Base-by-base conservation (phyloP, 2,797 vertebrate genomes). In the Poeciliopsis paucimaculata region DNA sequence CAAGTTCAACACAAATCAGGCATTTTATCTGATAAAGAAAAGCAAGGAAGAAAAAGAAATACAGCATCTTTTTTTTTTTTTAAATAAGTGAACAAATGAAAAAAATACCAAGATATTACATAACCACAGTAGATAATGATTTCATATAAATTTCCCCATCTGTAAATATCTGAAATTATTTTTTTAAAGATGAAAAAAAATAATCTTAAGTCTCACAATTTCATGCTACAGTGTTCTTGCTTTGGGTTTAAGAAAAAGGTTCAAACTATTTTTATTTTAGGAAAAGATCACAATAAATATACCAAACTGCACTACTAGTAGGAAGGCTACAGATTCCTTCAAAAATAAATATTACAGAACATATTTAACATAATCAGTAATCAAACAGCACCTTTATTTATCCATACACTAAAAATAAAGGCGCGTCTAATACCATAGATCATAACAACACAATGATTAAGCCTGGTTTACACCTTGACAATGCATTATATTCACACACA, bases 201-300 rank as follows among this genome's bases (percentile, higher is more conserved):
- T 55, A 77, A 77, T 36, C 16, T 46, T 43, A 75, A 31, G 68
- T n/a, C 18, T 80, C 82, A 84, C 57, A 71, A 34, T 28, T 75
- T 72, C 12, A 34, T 92, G 93, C 91, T 92, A 91, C 91, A 87
- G 34, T 72, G 78, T 80, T 82, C 75, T 78, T 86, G 86, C 77
- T 80, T 11, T 26, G 76, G 84, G 73, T 89, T 51, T 51, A 18
- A 57, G 78, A 41, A 73, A 68, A 60, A 80, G 74, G 23, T n/a
- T 57, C 45, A 77, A 75, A 49, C 45, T 70, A 73, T 60, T 57
- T 77, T 81, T 68, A 43, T 84, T 49, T 49, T 55, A 79, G 71
- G 1, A 78, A 86, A 93, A 80, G n/a, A 73, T 68, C 41, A 90
- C 84, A 92, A 92, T 91, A 91, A 91, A 93, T 90, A 90, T 71